Evolutionary conservation across 2,797 vertebrate species (phyloP), one percentile per base, ranked within the genome.

Genomic region (Myotis findleyi): DNA sequence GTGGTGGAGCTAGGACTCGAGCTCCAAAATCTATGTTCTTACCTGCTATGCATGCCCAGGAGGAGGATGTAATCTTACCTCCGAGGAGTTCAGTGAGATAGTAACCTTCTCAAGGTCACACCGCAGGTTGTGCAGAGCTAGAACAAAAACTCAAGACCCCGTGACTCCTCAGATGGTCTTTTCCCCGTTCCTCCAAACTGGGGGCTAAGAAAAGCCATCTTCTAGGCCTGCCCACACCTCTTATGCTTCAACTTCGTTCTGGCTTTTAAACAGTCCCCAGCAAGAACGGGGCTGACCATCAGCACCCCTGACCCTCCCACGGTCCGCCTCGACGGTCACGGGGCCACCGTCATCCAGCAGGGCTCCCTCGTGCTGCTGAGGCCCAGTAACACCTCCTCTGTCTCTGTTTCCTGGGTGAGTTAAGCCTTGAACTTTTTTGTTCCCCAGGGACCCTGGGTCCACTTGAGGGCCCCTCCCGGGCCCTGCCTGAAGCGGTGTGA

Each of bases 371-470:
- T 30, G 9, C 81, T 96, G 23, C 64, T 25, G 27, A 41, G 55
- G 4, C 17, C 72, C 47, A 38, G n/a, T 44, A 44, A 72, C n/a
- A n/a, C 51, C 36, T 81, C 80, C 83, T 62, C 66, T 0, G 1
- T 27, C 69, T 57, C 81, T 0, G 10, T 95, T 51, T 89, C 72
- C 81, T 93, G 95, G 91, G 88, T 96, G 62, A 92, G 86, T 90
- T 36, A 47, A 81, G 18, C n/a, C 13, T 47, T 6, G 4, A 47
- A 7, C 3, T 38, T 6, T 8, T 71, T 68, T 6, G 4, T 41
- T 85, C 51, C 69, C n/a, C 7, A 5, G 17, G 16, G 53, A 64
- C 17, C 14, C n/a, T 57, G 23, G 25, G 30, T 47, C 44, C 7
- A 16, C 36, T 13, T 8, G 11, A 49, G 23, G 38, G 7, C 20